Evolutionary conservation across 2,113 vertebrate species (phyloP), one percentile per base, ranked within the genome.

Genomic region (Siniperca knerii): DNA sequence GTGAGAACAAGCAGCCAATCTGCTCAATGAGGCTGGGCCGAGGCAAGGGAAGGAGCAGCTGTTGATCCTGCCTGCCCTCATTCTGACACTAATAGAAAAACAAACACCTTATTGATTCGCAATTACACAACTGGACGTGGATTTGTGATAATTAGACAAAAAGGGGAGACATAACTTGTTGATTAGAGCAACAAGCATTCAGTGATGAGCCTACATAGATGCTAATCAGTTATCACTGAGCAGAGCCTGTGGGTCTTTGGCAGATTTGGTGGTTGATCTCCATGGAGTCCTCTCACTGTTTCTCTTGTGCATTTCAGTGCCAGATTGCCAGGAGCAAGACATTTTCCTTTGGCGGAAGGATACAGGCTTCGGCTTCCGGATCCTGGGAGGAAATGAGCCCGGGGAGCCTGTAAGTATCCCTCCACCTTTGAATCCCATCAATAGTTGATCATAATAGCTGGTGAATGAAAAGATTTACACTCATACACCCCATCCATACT

Each of bases 281-380:
- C 7, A 21, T 57, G 8, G 15, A 77, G 48, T 67, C 25, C n/a
- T 35, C 40, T 87, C 21, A 81, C 21, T 57, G n/a, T 75, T 81
- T 62, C 10, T 83, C 65, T 76, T 83, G 33, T 91, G 61, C 79
- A 6, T 93, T 95, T 83, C 92, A 99, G 98, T 98, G 96, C 98
- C 98, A 88, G 98, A 99, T 94, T 98, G 96, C 91, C 98, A 99
- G 94, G 98, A 99, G 84, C 98, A 99, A 89, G 98, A 99, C 94
- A 98, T 99, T 92, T 99, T 99, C 95, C 97, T 99, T 79, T 99
- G 98, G 98, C 97, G 98, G 90, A 99, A 99, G 92, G 98, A 99
- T 91, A 99, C 98, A 0, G 98, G 98, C 37, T 99, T 99, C 92
- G 98, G 98, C 89, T 99, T 99, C 95, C 97, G 98, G 89, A 99